Conservation (phyloP, 2,113 vertebrate genomes). For the Paralichthys olivaceus region DNA sequence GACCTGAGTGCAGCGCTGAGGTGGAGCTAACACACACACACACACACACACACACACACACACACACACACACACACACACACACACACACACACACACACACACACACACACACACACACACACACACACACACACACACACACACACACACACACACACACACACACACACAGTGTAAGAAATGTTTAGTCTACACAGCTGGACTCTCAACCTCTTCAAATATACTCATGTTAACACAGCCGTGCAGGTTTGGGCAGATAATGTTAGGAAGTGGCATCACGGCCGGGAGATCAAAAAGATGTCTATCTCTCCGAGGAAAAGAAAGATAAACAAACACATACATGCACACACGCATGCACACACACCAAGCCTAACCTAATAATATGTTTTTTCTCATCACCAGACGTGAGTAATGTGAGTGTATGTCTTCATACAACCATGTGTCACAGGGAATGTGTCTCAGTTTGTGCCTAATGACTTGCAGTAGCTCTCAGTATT, state of each 20-base stretch:
- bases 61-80: slow-evolving; percentile 22
- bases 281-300: slow-evolving; percentile 39
- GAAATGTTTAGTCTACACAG: slow-evolving; percentile 81
- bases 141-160: too few species aligned
- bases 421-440: slow-evolving; percentile 20
- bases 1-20: slow-evolving; percentile 24
- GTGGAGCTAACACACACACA: slow-evolving; percentile 32
- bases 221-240: slow-evolving; percentile 65
- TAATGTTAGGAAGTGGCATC: slow-evolving; percentile 45
- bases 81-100: too few species aligned
- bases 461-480: slow-evolving; percentile 58
- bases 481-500: slow-evolving; percentile 59
- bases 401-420: slow-evolving; percentile 59
- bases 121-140: too few species aligned
- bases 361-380: slow-evolving; percentile 15
- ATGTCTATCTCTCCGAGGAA: not conserved
- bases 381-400: slow-evolving; percentile 36
- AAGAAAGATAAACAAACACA: slow-evolving; percentile 1
- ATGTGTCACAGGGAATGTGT: slow-evolving; percentile 12
- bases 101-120: slow-evolving; percentile 22
- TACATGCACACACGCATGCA: slow-evolving; percentile 1
- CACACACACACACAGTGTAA: slow-evolving; percentile 28
- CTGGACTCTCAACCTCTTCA: slow-evolving; percentile 60
- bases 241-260: slow-evolving; percentile 32
- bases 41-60: too few species aligned